Conservation (phyloP, 2,797 vertebrate genomes). For the Oryzias sinensis region DNA sequence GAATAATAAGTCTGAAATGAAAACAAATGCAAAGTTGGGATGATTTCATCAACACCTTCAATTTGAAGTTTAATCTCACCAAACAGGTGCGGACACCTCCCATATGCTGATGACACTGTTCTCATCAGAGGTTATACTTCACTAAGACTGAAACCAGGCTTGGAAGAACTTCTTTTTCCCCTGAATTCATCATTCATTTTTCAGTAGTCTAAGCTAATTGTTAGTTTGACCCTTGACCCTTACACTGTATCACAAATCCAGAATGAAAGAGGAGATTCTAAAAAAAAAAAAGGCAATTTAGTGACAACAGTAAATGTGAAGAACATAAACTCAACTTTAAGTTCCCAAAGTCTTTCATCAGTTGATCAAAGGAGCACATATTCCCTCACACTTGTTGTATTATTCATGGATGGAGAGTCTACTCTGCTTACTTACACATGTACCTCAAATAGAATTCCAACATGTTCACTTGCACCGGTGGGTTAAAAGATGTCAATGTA, state of each 20-base stretch:
- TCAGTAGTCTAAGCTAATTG: slow-evolving; percentile 40
- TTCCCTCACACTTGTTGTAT: no score
- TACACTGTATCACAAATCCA: slow-evolving; percentile 24
- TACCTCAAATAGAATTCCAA: slow-evolving; percentile 26
- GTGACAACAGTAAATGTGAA: neutral
- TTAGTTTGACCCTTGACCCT: slow-evolving; percentile 32
- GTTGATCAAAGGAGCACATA: no score
- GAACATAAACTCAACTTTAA: slow-evolving; percentile 1
- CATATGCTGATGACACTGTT: slow-evolving; percentile 29
- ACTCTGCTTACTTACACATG: slow-evolving; percentile 12
- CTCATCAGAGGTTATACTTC: slow-evolving; percentile 35
- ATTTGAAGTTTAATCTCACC: neutral
- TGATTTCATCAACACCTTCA: slow-evolving; percentile 49
- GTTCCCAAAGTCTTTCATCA: neutral
- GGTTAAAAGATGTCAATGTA: slow-evolving; percentile 19
- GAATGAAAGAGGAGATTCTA: slow-evolving; percentile 1
- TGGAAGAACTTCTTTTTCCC: neutral
- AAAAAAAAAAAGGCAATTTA: slow-evolving; percentile 16
- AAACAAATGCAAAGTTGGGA: slow-evolving; percentile 39
- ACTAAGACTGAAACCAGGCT: slow-evolving; percentile 6
- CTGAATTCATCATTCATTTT: slow-evolving; percentile 22
- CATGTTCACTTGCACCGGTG: neutral
- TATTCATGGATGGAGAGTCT: no score
- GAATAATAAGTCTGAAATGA: slow-evolving; percentile 23
- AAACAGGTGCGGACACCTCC: slow-evolving; percentile 1